Evolutionary conservation across 2,888 invertebrate species (phyloP), one percentile per base, ranked within the genome.

Genomic region (Parnassius apollo): DNA sequence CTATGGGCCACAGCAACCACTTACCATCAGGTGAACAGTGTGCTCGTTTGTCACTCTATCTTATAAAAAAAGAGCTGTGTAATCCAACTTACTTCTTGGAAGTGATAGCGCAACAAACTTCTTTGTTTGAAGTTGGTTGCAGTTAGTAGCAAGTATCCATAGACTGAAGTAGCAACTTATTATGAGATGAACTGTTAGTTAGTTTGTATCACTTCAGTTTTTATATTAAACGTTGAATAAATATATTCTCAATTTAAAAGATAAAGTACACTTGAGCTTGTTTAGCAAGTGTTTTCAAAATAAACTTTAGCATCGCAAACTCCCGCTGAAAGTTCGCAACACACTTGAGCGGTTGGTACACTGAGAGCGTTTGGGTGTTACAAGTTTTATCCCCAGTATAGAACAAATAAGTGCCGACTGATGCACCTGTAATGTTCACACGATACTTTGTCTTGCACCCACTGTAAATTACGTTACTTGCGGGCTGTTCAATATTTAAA

Each of bases 361-460:
- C 69, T 67, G 64, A 68, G 65, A 72, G 71, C 68, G 65, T 71
- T 72, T 62, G 66, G 62, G 57, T 71, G 70, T 69, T 65, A 65
- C 68, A 71, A 71, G 67, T 71, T 72, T 71, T 69, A 69, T 72
- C 68, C 64, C 45, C 59, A 22, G 59, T 60, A 65, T 65, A 67
- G 66, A 65, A 62, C 57, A 65, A 63, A 66, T 57, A 62, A 53
- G 59, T 58, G n/a, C 11, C 49, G 35, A 18, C 54, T 56, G 46
- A 56, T 56, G 51, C 63, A 63, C 56, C 59, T 63, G 63, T 52
- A 42, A 55, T 58, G 44, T 56, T 61, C 60, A 49, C 62, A 61
- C 60, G 61, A 25, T 57, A 49, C 60, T 62, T 65, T 59, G 25
- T 54, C 62, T 62, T 62, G 58, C 58, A 48, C 13, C 58, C 45